phyloP scores from a whole-genome alignment of 2,888 invertebrate species.

The Himalopsyche anomala region DNA sequence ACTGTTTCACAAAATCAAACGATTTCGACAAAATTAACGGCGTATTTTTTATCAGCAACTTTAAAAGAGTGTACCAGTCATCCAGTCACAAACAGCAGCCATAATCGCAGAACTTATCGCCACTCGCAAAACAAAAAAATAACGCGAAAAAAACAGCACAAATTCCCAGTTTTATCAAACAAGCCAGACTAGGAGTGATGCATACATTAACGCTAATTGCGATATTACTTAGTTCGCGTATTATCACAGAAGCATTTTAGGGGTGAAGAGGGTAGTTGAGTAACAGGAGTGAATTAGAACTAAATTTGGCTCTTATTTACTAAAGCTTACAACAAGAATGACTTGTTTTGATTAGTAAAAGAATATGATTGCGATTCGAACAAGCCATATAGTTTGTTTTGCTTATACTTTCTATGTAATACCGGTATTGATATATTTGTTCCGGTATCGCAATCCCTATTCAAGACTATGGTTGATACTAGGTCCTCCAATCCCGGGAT shows the following conservation, averaged over 20 bases:
- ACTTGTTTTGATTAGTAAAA: too few relatives aligned
- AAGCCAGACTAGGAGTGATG: conserved; percentile 20
- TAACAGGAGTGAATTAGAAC: neutral
- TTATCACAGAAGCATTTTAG: conserved; percentile 11
- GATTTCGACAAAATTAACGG: neutral
- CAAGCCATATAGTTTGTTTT: too few relatives aligned
- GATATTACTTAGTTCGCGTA: conserved; percentile 26
- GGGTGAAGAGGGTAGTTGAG: neutral
- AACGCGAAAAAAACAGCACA: neutral
- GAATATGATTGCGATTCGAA: too few relatives aligned
- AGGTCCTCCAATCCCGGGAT: too few relatives aligned
- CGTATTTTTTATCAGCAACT: neutral
- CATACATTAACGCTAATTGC: conserved; percentile 31
- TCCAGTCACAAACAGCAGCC: conserved; percentile 4
- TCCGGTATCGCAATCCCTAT: too few relatives aligned
- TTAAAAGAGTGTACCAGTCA: neutral
- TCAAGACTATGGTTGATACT: too few relatives aligned
- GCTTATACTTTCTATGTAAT: too few relatives aligned
- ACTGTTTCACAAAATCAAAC: too few relatives aligned
- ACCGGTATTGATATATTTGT: too few relatives aligned
- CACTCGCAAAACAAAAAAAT: conserved; percentile 8
- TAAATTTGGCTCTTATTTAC: neutral
- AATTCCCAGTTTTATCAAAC: conserved; percentile 30
- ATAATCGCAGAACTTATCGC: conserved; percentile 17
- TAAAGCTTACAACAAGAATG: too few relatives aligned